phyloP scores from a whole-genome alignment of 2,113 vertebrate species.

The Cygnus buccinator region DNA sequence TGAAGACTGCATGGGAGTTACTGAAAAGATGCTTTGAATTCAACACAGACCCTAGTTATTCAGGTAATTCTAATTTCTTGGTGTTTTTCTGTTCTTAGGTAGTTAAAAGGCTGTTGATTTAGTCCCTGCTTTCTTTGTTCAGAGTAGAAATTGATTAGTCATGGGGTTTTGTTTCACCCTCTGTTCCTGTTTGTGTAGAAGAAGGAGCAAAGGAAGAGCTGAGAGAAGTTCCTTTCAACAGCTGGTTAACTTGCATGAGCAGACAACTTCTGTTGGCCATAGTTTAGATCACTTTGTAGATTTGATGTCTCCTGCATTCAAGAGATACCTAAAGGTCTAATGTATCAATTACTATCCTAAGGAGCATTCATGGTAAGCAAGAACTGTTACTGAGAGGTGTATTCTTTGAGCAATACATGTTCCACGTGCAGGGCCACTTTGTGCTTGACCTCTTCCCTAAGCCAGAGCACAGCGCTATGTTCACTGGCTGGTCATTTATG shows the following conservation, averaged over 20 bases:
- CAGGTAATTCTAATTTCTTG: background rate
- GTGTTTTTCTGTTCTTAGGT: background rate
- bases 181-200: background rate
- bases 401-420: background rate
- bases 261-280: background rate
- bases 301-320: background rate
- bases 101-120: background rate
- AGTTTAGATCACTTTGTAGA: background rate
- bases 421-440: background rate
- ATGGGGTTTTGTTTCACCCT: background rate
- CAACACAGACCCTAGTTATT: background rate
- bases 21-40: background rate
- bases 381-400: background rate
- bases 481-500: background rate
- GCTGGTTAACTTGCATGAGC: background rate
- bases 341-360: background rate
- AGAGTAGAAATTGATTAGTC: background rate
- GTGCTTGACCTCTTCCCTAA: background rate
- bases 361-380: background rate
- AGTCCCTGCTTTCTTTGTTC: background rate
- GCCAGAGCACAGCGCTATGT: background rate
- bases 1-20: background rate
- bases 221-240: background rate
- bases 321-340: background rate
- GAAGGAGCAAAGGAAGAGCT: background rate